These are phyloP conservation scores for Channa maculata DNA, from an alignment of 2,113 vertebrate species.

Conservation along the genomic window DNA sequence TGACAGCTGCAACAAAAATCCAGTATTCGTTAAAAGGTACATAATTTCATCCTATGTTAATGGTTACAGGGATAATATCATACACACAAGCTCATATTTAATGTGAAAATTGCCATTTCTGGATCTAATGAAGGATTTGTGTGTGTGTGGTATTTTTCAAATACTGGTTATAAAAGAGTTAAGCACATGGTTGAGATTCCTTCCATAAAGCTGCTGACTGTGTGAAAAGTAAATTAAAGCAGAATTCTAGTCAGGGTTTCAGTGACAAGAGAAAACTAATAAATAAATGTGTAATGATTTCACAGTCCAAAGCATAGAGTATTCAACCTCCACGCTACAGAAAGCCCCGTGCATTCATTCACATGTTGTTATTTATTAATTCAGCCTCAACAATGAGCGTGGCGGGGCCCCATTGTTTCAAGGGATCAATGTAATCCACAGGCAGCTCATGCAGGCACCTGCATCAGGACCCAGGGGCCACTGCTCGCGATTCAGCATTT, in stretches of 20 bases:
- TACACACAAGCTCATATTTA: too few species aligned
- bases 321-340: too few species aligned
- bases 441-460: conserved; percentile 46
- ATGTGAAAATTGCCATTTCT: too few species aligned
- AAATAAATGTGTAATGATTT: not conserved
- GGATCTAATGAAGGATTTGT: too few species aligned
- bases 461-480: conserved; percentile 50
- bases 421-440: conserved; percentile 77
- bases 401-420: conserved; percentile 69
- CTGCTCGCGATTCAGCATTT: conserved; percentile 48
- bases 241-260: conserved; percentile 5
- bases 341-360: conserved; percentile 18
- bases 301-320: not conserved
- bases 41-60: too few species aligned
- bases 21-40: too few species aligned
- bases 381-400: conserved; percentile 38
- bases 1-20: too few species aligned
- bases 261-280: not conserved
- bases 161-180: not conserved
- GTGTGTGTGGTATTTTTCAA: not conserved
- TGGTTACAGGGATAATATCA: too few species aligned
- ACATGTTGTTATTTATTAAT: conserved; percentile 63
- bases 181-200: not conserved
- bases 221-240: too few species aligned
- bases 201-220: not conserved